Base-by-base conservation (phyloP, 1,140 invertebrate species). In the Ostrea edulis region DNA sequence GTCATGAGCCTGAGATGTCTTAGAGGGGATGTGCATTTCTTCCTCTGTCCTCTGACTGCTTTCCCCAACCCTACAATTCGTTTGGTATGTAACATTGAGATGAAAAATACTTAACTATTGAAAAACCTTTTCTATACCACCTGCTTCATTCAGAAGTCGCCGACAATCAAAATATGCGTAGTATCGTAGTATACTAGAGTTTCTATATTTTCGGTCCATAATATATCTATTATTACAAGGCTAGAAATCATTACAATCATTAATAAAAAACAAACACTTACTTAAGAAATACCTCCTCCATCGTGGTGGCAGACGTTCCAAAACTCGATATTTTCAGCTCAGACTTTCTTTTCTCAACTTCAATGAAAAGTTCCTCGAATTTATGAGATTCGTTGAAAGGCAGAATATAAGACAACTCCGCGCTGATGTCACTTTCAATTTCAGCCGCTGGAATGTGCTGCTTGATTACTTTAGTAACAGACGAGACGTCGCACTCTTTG, bases 261-360 rank as follows among this genome's bases (percentile, higher is more conserved):
- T 55, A 12, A 1, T 44, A 14, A 29, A 17, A n/a, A 54, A 25
- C 0, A 0, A 12, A 44, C 44, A 90, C 95, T 95, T 95, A 97
- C 97, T 97, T 97, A 25, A 98, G 93, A 93, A 98, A 98, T 8
- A 98, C 97, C 95, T 98, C 97, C 93, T 98, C 97, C 91, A 98
- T 95, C 0, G 97, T 98, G 7, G 97, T 97, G 4, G 97, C 96
- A 0, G 97, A 97, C 0, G 97, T 96, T 3, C 97, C 97, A 90
- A 97, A 97, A 35, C 96, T 97, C 44, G 96, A 95, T 77, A 98
- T 96, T 0, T 96, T 96, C 8, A 98, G 93, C 52, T 96, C 91
- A 0, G 94, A 92, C 88, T 96, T 96, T 9, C 96, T 94, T 0
- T 91, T 88, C 93, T 98, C 97, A 35, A 98, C 92, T 17, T 95